Conservation (phyloP, 2,888 invertebrate species). For the Drosophila glabriapex region DNA sequence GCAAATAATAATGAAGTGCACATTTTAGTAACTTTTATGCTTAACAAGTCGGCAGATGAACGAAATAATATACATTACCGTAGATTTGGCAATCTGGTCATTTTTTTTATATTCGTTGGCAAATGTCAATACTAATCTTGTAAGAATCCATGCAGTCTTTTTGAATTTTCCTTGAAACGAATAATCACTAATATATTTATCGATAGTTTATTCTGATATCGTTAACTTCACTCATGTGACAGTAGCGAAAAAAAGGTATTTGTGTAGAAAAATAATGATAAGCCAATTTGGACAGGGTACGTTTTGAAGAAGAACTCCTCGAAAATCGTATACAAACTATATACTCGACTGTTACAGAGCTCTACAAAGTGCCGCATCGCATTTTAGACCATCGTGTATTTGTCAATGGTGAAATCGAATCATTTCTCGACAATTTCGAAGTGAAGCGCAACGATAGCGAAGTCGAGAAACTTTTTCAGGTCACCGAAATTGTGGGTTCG, state of each 20-base stretch:
- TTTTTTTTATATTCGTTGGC: not conserved
- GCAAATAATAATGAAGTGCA: no score
- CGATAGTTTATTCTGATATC: conserved; percentile 12
- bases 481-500: conserved; percentile 91
- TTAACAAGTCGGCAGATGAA: not conserved
- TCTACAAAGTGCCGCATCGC: conserved; percentile 93
- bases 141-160: not conserved
- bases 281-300: conserved; percentile 70
- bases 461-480: conserved; percentile 91
- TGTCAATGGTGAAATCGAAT: conserved; percentile 93
- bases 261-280: conserved; percentile 68
- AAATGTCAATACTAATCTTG: not conserved
- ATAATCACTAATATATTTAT: conserved; percentile 9
- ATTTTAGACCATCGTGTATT: conserved; percentile 95
- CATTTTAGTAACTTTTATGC: no score
- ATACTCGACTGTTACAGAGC: conserved; percentile 87
- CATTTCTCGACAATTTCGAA: conserved; percentile 94
- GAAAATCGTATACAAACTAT: not conserved
- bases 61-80: not conserved
- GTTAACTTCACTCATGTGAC: conserved; percentile 65
- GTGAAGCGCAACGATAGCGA: conserved; percentile 92
- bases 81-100: not conserved
- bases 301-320: not conserved
- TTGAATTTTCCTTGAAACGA: not conserved
- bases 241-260: conserved; percentile 25